Evolutionary conservation across 2,888 invertebrate species (phyloP).

Genomic region (Adineta ricciae): DNA sequence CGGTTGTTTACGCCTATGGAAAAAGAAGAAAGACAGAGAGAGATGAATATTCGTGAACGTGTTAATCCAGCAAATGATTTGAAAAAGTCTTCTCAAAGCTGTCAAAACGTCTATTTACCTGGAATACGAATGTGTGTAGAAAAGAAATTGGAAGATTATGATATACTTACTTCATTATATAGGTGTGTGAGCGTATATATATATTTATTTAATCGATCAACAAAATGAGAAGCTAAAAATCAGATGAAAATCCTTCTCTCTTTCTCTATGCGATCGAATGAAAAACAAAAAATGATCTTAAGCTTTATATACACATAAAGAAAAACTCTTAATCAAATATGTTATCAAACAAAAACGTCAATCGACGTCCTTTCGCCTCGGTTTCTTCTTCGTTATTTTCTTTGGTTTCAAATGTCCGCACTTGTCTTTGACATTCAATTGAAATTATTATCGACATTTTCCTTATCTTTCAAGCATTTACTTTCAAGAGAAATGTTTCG

Average conservation of each 20-base stretch:
- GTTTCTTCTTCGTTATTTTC: background rate
- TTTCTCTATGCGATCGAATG: background rate
- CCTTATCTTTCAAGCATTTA: background rate
- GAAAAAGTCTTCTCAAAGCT: no score
- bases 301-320: background rate
- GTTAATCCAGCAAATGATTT: no score
- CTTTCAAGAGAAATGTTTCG: background rate
- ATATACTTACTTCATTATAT: background rate
- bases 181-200: background rate
- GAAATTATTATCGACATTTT: conserved; percentile 3
- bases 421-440: background rate
- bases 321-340: background rate
- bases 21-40: background rate
- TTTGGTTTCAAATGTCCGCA: background rate
- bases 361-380: background rate
- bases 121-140: background rate
- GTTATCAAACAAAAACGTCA: background rate
- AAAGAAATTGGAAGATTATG: background rate
- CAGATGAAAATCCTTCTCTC: background rate
- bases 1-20: background rate
- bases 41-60: no score
- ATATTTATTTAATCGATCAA: background rate
- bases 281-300: background rate
- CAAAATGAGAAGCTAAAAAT: background rate
- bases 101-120: background rate